A percentile compares a stretch with the other conserved stretches of the same genome.
Conservation (phyloP, 1,140 invertebrate species). For the Zaprionus inermis region DNA sequence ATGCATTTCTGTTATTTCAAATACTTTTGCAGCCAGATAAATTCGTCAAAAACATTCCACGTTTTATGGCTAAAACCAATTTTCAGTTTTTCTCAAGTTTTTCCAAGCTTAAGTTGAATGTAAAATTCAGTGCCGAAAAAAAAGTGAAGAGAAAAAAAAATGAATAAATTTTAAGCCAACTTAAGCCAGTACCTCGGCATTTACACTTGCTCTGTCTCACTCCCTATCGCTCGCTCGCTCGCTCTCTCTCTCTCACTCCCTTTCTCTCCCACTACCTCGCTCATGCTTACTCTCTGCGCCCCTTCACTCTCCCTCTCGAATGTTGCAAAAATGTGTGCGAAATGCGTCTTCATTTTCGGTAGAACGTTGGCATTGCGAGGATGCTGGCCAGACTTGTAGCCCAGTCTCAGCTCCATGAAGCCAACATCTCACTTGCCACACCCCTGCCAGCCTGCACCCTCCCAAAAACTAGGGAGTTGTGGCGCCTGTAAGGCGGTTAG, state of each 20-base stretch:
- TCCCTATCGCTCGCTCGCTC: not conserved
- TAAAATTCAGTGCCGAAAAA: constrained; percentile 23
- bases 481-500: not conserved
- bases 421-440: constrained; percentile 64
- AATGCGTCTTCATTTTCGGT: constrained; percentile 44
- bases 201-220: constrained; percentile 2
- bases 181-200: constrained; percentile 41
- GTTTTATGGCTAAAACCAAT: constrained; percentile 31
- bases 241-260: not conserved
- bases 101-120: constrained; percentile 38
- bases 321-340: constrained; percentile 73
- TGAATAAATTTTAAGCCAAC: constrained; percentile 51
- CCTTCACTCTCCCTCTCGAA: constrained; percentile 15
- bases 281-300: no score
- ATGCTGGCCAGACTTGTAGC: constrained; percentile 13
- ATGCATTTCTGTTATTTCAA: constrained; percentile 18
- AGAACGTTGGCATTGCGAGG: constrained; percentile 26
- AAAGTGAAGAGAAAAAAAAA: not conserved
- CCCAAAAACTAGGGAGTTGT: not conserved
- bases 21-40: constrained; percentile 19
- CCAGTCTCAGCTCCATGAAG: constrained; percentile 23
- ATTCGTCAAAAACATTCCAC: constrained; percentile 21
- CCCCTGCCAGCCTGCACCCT: not conserved
- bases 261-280: not conserved
- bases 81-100: constrained; percentile 39